Evolutionary conservation across 2,888 invertebrate genomes (phyloP).

Genomic region (Plebejus argus): DNA sequence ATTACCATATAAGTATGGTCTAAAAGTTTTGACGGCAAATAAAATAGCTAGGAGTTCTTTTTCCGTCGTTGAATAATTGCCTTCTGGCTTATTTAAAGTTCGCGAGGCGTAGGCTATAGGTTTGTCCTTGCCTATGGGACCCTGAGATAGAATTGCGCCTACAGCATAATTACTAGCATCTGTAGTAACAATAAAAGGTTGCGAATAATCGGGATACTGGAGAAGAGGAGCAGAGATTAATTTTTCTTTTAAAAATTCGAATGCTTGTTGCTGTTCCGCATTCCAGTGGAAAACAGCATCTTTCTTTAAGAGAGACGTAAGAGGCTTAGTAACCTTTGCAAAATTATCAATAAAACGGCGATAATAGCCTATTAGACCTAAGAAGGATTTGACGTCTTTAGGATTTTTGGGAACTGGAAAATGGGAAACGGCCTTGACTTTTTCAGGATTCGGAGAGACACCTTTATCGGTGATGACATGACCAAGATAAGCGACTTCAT

Average conservation of each 20-base stretch:
- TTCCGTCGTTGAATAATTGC: slow-evolving; percentile 42
- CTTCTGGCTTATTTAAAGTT: slow-evolving; percentile 44
- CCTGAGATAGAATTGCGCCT: slow-evolving; percentile 30
- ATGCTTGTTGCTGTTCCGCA: not conserved
- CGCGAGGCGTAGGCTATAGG: slow-evolving; percentile 43
- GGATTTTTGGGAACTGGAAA: too few species aligned
- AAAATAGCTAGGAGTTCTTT: not conserved
- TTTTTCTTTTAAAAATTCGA: not conserved
- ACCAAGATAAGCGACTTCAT: too few species aligned
- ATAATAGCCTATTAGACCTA: too few species aligned
- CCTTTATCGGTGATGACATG: too few species aligned
- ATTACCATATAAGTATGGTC: slow-evolving; percentile 38
- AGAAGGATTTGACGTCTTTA: too few species aligned
- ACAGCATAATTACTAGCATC: not conserved
- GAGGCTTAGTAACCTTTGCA: not conserved
- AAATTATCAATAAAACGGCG: slow-evolving; percentile 12
- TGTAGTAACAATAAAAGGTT: not conserved
- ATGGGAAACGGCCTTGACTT: too few species aligned
- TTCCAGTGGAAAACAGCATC: not conserved
- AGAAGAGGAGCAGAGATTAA: not conserved
- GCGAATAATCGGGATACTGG: not conserved
- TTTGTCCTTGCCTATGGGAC: slow-evolving; percentile 37
- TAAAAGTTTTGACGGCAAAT: not conserved
- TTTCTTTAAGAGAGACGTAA: not conserved
- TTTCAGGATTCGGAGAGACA: too few species aligned